A percentile compares a stretch with the other conserved stretches of the same genome.
Evolutionary conservation across 37 sponge, comb jelly and placozoan species (phyloP).

Genomic region (Lycopodina hypogea): DNA sequence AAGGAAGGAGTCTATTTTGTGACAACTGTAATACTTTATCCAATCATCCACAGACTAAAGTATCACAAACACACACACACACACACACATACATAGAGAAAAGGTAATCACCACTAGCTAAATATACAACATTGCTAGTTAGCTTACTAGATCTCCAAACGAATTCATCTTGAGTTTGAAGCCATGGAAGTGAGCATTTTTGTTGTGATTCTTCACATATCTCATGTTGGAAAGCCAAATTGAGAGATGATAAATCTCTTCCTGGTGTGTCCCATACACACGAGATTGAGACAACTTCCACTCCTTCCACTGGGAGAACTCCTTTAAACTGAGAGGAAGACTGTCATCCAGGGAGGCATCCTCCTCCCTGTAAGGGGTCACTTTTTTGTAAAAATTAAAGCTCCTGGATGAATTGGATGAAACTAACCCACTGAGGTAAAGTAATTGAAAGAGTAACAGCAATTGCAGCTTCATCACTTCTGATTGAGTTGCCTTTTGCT

Average conservation of each 20-base stretch:
- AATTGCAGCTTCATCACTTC: too few species aligned
- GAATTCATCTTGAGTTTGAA: conserved; percentile 27
- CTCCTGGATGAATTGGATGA: too few species aligned
- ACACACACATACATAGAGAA: background rate
- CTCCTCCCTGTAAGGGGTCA: background rate
- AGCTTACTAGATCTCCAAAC: conserved; percentile 31
- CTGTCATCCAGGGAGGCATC: too few species aligned
- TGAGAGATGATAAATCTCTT: conserved; percentile 14
- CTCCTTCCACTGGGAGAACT: conserved; percentile 8
- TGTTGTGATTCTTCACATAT: conserved; percentile 25
- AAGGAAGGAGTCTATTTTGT: background rate
- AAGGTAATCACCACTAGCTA: too few species aligned
- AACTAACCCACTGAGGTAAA: too few species aligned
- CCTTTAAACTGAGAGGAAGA: background rate
- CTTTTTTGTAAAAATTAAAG: background rate
- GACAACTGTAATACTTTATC: conserved; percentile 11
- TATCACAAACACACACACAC: too few species aligned
- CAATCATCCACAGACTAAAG: background rate
- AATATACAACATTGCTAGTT: background rate
- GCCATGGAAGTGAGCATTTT: conserved; percentile 6
- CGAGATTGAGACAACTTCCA: conserved; percentile 2
- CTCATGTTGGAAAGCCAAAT: conserved; percentile 24
- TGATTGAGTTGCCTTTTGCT: too few species aligned
- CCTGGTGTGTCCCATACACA: background rate
- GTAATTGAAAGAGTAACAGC: too few species aligned